Conservation (phyloP, 2,113 vertebrate species). For the Cromileptes altivelis region DNA sequence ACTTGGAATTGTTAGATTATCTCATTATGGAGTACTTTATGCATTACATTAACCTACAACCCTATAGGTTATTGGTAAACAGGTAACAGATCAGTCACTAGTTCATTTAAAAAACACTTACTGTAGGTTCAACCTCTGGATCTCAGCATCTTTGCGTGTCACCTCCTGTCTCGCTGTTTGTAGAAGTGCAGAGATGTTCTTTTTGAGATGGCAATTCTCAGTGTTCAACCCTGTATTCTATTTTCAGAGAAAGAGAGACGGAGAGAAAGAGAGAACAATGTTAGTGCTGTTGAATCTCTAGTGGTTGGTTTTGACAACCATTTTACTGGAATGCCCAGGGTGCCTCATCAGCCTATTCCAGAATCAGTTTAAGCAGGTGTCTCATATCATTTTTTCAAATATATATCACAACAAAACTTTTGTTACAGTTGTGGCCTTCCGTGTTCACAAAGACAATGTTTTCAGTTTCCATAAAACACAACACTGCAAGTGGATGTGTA, state of each 20-base stretch:
- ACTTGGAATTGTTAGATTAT: not conserved
- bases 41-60: not conserved
- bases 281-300: not conserved
- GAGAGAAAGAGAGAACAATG: constrained; percentile 1
- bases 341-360: not conserved
- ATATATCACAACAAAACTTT: no score
- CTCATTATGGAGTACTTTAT: not conserved
- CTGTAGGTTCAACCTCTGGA: constrained; percentile 90
- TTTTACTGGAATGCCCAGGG: not conserved
- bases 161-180: constrained; percentile 95
- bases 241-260: constrained; percentile 2
- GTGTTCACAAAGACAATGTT: no score
- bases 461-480: no score
- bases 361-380: not conserved
- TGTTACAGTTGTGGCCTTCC: not conserved
- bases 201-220: constrained; percentile 93
- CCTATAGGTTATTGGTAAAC: not conserved
- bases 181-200: constrained; percentile 96
- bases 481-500: no score
- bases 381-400: no score
- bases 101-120: constrained; percentile 62
- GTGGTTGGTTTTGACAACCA: not conserved
- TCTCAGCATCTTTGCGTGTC: constrained; percentile 94
- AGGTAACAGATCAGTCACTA: not conserved
- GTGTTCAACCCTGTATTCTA: constrained; percentile 91